Base-by-base conservation (phyloP, 2,113 vertebrate genomes). In the Xiphias gladius region DNA sequence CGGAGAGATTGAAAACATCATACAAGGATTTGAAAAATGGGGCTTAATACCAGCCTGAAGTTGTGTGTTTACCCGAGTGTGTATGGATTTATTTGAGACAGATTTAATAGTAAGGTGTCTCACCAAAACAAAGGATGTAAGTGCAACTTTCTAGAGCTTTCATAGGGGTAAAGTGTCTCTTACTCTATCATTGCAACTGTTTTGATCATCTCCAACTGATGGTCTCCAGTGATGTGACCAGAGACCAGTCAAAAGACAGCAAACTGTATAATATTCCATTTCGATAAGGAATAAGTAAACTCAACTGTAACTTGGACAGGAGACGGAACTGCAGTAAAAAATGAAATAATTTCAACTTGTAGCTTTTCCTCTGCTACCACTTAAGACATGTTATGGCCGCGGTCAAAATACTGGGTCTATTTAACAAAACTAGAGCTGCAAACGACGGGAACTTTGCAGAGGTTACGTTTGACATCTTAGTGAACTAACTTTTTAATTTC, bases 1-100 rank as follows among this genome's bases (percentile, higher is more conserved):
- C 52, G 37, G 17, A 66, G 30, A 63, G 28, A 62, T 19, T 28
- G 71, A 82, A 65, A 46, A 52, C 7, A 70, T 73, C 39, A 71
- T 66, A 48, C n/a, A 58, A 26, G 13, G n/a, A 12, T 75, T 67
- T 64, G 1, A 20, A 57, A 64, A 64, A 73, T n/a, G 22, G 12
- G 30, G 20, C 13, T 8, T 5, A 66, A 35, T 10, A 64, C 32
- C 19, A 63, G 30, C 30, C 69, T n/a, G 10, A 41, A 30, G 59
- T 16, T 63, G 57, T 54, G 62, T 54, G 52, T 48, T 39, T 22
- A 43, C 4, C n/a, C 64, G 32, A 24, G 80, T 61, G 20, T 39
- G 24, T 55, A 14, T 24, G 13, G 12, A 12, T 59, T 46, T 24
- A 24, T 54, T 35, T 22, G 24, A 17, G 55, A 30, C 17, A 30